Base-by-base conservation (phyloP, 2,113 vertebrate genomes). In the Lutjanus erythropterus region DNA sequence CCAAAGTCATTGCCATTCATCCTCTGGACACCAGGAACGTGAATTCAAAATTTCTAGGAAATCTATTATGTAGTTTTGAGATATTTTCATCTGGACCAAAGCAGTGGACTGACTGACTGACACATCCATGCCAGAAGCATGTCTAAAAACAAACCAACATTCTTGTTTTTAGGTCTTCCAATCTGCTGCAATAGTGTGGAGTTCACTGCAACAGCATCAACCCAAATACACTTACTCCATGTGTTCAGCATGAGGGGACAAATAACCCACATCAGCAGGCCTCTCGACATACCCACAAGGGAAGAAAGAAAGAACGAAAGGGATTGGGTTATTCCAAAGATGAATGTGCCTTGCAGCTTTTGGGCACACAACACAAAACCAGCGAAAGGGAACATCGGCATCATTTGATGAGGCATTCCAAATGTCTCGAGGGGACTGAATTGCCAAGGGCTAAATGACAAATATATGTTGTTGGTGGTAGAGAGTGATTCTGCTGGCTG, bases 371-470 rank as follows among this genome's bases (percentile, higher is more conserved):
- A 92, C 89, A 94, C 90, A 93, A 94, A 93, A 88, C 91, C 92
- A 93, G 88, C 78, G 91, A 93, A 94, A 93, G 86, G 91, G 91
- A 95, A 94, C 92, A 92, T 92, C 73, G 92, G 91, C 91, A 94
- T 94, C 93, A 93, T 95, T 94, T 95, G 93, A 94, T 93, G 94
- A 94, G 90, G 93, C 93, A 88, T 91, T 93, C 87, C 71, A 93
- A 91, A 89, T 91, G 90, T 93, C 93, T 92, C 88, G 0, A 29
- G 85, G 91, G 84, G 87, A 89, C 89, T 86, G 87, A 82, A 91
- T 92, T 88, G 91, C 94, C 90, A 47, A 65, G 84, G 89, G 91
- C 92, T 90, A 92, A 92, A 90, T 93, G 93, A 95, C 87, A 94
- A 94, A 95, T 93, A 93, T 90, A 88, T 91, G 90, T 90, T 91